A percentile compares a stretch with the other conserved stretches of the same genome.
Conservation (phyloP, 2,888 invertebrate species). For the Meiosimyza platycephala region DNA sequence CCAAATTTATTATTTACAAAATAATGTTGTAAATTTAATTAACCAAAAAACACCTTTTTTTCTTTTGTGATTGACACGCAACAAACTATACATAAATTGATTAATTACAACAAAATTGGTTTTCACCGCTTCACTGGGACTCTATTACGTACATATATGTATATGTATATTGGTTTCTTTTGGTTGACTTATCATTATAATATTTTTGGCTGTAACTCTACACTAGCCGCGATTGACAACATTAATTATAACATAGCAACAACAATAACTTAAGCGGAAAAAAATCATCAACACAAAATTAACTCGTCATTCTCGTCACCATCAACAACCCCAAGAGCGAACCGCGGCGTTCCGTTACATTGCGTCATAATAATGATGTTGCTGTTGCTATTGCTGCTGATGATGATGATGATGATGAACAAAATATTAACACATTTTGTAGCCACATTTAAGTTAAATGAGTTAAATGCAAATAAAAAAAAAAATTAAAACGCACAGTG, state of each 20-base stretch:
- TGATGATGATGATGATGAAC: conserved; percentile 37
- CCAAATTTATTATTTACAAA: too few species aligned
- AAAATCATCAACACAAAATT: conserved; percentile 41
- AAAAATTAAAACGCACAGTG: conserved; percentile 28
- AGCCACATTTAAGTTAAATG: conserved; percentile 19
- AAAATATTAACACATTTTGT: conserved; percentile 33
- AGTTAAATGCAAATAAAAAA: conserved; percentile 10
- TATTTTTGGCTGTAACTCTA: too few species aligned
- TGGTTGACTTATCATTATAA: too few species aligned
- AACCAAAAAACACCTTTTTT: too few species aligned
- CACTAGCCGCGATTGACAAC: conserved; percentile 17
- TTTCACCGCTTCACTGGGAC: too few species aligned
- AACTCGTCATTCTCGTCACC: conserved; percentile 45
- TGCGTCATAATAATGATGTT: conserved; percentile 32
- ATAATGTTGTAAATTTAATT: too few species aligned
- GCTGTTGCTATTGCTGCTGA: conserved; percentile 20
- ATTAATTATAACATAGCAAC: conserved; percentile 36
- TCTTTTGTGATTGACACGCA: too few species aligned
- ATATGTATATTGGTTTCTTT: too few species aligned
- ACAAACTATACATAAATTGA: too few species aligned
- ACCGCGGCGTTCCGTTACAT: background rate
- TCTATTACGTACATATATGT: too few species aligned
- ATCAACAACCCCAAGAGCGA: conserved; percentile 31
- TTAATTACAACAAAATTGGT: too few species aligned
- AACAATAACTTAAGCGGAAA: conserved; percentile 7